Evolutionary conservation across 2,888 invertebrate species (phyloP).

Genomic region (Caradrina clavipalpis): DNA sequence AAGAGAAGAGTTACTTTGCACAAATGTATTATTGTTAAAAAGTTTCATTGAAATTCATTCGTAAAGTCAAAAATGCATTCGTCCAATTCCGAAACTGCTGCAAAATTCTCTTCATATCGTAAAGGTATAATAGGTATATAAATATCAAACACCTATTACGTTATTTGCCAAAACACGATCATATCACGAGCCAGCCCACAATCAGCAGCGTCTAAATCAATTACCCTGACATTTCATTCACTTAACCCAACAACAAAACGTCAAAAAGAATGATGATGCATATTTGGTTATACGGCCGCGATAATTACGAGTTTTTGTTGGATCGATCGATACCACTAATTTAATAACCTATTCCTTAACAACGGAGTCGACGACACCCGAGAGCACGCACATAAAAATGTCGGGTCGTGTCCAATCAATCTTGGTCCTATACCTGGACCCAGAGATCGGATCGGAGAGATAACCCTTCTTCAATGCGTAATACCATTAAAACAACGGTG

Average conservation of each 20-base stretch:
- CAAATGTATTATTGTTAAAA: background rate
- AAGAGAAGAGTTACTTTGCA: too few species aligned
- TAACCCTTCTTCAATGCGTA: conserved; percentile 90
- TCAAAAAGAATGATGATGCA: conserved; percentile 72
- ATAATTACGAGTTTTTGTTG: conserved; percentile 80
- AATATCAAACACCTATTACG: conserved; percentile 34
- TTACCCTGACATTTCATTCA: conserved; percentile 72
- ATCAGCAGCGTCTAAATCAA: conserved; percentile 57
- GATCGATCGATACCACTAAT: conserved; percentile 85
- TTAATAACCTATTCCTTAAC: conserved; percentile 86
- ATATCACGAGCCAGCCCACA: conserved; percentile 45
- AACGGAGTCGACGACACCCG: conserved; percentile 86
- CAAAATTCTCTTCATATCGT: background rate
- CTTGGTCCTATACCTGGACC: conserved; percentile 86
- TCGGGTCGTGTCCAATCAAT: conserved; percentile 88
- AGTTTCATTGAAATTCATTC: background rate
- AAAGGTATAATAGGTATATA: conserved; percentile 8
- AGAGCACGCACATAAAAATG: conserved; percentile 87
- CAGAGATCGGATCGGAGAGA: conserved; percentile 86
- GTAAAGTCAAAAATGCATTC: background rate
- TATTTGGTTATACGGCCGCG: conserved; percentile 68
- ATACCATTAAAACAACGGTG: conserved; percentile 91
- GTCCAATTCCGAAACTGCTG: background rate
- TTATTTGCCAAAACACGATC: conserved; percentile 52
- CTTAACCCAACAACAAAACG: conserved; percentile 65